A percentile compares a stretch with the other conserved stretches of the same genome.
These are phyloP conservation scores for Epizoanthus ramosus DNA, from an alignment of 92 coral and sea anemone genomes.

Conservation along the genomic window DNA sequence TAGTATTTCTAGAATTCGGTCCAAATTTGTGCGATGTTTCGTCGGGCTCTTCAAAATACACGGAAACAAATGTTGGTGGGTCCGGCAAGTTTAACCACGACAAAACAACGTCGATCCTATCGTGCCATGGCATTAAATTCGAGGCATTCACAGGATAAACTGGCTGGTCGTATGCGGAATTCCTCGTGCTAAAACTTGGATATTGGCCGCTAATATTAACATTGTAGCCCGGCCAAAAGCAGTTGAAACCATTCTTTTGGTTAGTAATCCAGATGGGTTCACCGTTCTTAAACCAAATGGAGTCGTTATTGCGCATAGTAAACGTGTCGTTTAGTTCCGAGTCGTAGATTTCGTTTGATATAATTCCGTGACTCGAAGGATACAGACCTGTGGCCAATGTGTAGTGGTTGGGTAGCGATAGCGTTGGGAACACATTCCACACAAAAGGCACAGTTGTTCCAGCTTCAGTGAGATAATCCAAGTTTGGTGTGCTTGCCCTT, in stretches of 20 bases:
- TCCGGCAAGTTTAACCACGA: constrained; percentile 54
- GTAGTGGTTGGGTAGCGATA: constrained; percentile 91
- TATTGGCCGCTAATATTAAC: constrained; percentile 51
- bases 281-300: constrained; percentile 76
- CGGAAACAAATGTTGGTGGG: constrained; percentile 61
- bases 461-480: constrained; percentile 44
- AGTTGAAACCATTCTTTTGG: constrained; percentile 68
- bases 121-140: constrained; percentile 54
- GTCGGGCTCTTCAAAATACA: constrained; percentile 76
- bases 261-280: constrained; percentile 95
- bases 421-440: constrained; percentile 81
- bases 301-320: constrained; percentile 63
- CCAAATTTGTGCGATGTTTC: constrained; percentile 73
- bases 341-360: constrained; percentile 74
- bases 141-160: constrained; percentile 25
- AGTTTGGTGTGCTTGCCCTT: constrained; percentile 61
- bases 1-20: constrained; percentile 52
- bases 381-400: constrained; percentile 85
- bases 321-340: constrained; percentile 61
- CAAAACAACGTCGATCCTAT: constrained; percentile 63
- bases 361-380: constrained; percentile 87
- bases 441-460: constrained; percentile 76
- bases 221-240: constrained; percentile 84
- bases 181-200: constrained; percentile 50
- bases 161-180: constrained; percentile 47